Evolutionary conservation across 2,888 invertebrate genomes (phyloP), one percentile per base, ranked within the genome.

Genomic region (Stenoptilia bipunctidactyla): DNA sequence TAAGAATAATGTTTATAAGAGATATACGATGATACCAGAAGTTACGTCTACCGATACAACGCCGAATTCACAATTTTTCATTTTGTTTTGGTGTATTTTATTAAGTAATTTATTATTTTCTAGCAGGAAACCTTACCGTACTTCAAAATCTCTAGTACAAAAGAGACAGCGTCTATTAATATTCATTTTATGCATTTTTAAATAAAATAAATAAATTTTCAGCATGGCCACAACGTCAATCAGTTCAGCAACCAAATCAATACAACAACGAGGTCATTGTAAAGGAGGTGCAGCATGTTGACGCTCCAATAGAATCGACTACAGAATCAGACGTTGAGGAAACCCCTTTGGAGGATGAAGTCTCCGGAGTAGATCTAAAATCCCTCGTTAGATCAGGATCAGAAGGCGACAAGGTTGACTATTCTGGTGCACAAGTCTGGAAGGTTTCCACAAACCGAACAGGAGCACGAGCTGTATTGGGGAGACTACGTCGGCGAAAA

Each of bases 401-500:
- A 36, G 60, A 56, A 40, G 46, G 45, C n/a, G 45, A 56, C 12
- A 77, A 58, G 55, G 83, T 91, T 34, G 87, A 88, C 38, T 94
- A 93, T 63, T 86, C 88, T 37, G 93, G 93, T 1, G 89, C 90
- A 13, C 93, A 94, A 71, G 68, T 93, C 12, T 92, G 92, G 91
- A 87, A 91, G 58, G 88, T 92, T 34, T 67, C 47, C 1, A 74
- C 70, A 1, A 56, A 85, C 70, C 57, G 86, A 86, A 48, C 82
- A 76, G 59, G 83, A 62, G 58, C 72, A 68, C 57, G 66, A 15
- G 53, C 51, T 3, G 53, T 73, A 15, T 56, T 83, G 34, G 57
- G 55, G 15, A 61, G 74, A 53, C 45, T 83, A 27, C 55, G 68
- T 27, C 63, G 79, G 1, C 66, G 74, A 54, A 75, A 80, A 48